Conservation (phyloP, 2,113 vertebrate species). For the Empidonax traillii region DNA sequence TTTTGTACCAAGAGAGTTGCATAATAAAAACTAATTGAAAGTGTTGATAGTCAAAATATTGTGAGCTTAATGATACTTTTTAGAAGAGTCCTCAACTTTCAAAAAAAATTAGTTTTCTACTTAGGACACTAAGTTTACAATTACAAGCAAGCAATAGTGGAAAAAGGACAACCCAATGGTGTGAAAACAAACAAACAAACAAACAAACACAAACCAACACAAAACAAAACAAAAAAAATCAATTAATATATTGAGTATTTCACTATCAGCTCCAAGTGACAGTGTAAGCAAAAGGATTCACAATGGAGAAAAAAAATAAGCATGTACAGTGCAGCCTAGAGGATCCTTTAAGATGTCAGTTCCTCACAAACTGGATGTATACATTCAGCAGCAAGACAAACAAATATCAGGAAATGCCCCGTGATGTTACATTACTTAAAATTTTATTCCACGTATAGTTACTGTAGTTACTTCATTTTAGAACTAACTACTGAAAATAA, state of each 20-base stretch:
- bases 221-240: neutral
- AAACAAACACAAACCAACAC: neutral
- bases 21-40: neutral
- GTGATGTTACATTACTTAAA: neutral
- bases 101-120: neutral
- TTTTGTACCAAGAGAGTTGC: neutral
- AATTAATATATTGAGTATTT: neutral
- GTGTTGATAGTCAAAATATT: neutral
- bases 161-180: neutral
- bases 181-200: neutral
- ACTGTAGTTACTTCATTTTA: slow-evolving; percentile 14
- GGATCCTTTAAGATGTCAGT: neutral
- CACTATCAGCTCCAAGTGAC: neutral
- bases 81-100: neutral
- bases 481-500: slow-evolving; percentile 41
- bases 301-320: neutral
- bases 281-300: neutral
- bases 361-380: neutral
- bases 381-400: neutral
- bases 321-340: neutral
- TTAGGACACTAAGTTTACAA: neutral
- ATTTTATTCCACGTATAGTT: slow-evolving; percentile 8
- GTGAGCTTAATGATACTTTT: neutral
- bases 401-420: neutral
- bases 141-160: neutral